Percentiles rank a stretch among this genome's conserved stretches.
These are phyloP conservation scores for Trichechus manatus DNA, from an alignment of 2,113 vertebrate species.

Conservation along the genomic window DNA sequence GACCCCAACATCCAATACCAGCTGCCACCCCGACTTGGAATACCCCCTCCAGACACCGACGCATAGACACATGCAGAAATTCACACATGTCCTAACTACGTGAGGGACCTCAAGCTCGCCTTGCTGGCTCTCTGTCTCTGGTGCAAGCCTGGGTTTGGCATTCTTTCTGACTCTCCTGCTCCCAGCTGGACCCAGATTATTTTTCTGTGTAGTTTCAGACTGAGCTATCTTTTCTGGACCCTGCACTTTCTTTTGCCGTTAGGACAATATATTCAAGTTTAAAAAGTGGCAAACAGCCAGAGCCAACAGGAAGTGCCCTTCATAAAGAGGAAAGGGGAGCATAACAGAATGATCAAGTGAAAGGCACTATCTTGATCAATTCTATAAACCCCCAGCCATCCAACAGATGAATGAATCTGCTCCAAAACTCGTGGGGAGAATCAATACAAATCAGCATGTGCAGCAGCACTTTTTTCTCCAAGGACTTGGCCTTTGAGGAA, in stretches of 20 bases:
- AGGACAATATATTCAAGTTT: background rate
- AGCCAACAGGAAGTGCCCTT: background rate
- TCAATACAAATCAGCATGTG: conserved; percentile 47
- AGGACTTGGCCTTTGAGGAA: conserved; percentile 63
- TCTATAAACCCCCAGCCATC: background rate
- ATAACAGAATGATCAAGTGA: background rate
- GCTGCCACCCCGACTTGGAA: background rate
- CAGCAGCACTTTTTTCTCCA: conserved; percentile 47
- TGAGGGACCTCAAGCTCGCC: fast-evolving
- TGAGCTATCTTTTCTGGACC: background rate
- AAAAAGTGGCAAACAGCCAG: background rate
- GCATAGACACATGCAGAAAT: background rate
- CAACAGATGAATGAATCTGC: conserved; percentile 53
- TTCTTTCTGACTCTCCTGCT: background rate
- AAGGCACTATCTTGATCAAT: background rate
- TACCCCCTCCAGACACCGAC: background rate
- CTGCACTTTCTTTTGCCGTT: background rate
- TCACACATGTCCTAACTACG: background rate
- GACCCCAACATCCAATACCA: background rate
- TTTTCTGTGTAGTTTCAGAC: background rate
- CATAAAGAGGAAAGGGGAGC: background rate
- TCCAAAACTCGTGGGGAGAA: conserved; percentile 14
- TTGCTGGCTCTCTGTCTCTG: background rate
- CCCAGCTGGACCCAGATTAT: background rate
- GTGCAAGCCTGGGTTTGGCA: background rate